Conservation (phyloP, 92 coral and sea anemone genomes). For the Parazoanthus swiftii region DNA sequence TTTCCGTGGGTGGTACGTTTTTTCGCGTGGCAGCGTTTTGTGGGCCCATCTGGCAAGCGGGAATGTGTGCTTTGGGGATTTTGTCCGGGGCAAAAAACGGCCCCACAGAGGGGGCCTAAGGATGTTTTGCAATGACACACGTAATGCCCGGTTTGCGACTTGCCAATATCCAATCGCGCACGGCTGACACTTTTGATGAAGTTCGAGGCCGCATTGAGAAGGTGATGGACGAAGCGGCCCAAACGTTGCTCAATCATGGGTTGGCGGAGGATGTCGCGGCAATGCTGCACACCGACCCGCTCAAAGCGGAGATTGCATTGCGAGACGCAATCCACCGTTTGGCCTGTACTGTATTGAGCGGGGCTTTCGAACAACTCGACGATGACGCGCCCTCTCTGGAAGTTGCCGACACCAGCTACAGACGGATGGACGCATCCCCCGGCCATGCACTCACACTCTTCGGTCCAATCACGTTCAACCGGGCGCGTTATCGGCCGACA, state of each 20-base stretch:
- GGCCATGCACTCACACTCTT: conserved; percentile 15
- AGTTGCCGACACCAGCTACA: conserved; percentile 15
- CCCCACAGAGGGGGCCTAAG: conserved; percentile 15
- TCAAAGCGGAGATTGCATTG: conserved; percentile 14
- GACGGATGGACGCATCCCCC: conserved; percentile 17
- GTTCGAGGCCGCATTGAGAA: too few relatives aligned
- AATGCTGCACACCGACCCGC: conserved; percentile 17
- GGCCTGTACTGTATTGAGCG: conserved; percentile 15
- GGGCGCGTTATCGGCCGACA: conserved; percentile 17
- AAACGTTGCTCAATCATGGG: conserved; percentile 6
- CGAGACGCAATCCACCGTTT: conserved; percentile 15
- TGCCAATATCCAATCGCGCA: too few relatives aligned
- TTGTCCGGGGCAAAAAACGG: conserved; percentile 5
- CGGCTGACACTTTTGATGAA: too few relatives aligned
- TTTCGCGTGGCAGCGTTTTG: conserved; percentile 15
- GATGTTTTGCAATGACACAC: too few relatives aligned
- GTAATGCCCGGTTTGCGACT: too few relatives aligned
- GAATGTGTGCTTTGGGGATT: conserved; percentile 7
- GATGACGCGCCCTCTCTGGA: conserved; percentile 17
- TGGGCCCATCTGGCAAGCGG: conserved; percentile 17
- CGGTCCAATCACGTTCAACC: conserved; percentile 15
- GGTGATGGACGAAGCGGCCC: too few relatives aligned
- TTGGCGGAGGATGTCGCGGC: conserved; percentile 17
- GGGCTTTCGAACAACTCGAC: conserved; percentile 15
- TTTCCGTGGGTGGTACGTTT: conserved; percentile 15